Evolutionary conservation across 1,140 invertebrate genomes (phyloP).

Genomic region (Apis mellifera): Amel_HAv3.1 CM009933.2:12519501-12520000

Average conservation of each 20-base stretch:
- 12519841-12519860: neutral
- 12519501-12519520: neutral
- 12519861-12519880: too few species aligned
- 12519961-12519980: neutral
- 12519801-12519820: neutral
- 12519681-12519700: neutral
- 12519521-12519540: neutral
- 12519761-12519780: neutral
- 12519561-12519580: neutral
- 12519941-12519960: too few species aligned
- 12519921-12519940: too few species aligned
- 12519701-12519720: neutral
- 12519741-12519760: too few species aligned
- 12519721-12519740: neutral
- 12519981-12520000: neutral
- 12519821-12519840: neutral
- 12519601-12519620: neutral
- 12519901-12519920: too few species aligned
- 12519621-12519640: conserved; percentile 4
- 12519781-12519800: neutral
- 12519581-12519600: neutral
- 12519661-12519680: neutral
- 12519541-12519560: neutral
- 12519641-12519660: neutral
- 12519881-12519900: neutral